These are phyloP conservation scores for Chroicocephalus ridibundus DNA, from an alignment of 2,113 vertebrate species.

Conservation along the genomic window DNA sequence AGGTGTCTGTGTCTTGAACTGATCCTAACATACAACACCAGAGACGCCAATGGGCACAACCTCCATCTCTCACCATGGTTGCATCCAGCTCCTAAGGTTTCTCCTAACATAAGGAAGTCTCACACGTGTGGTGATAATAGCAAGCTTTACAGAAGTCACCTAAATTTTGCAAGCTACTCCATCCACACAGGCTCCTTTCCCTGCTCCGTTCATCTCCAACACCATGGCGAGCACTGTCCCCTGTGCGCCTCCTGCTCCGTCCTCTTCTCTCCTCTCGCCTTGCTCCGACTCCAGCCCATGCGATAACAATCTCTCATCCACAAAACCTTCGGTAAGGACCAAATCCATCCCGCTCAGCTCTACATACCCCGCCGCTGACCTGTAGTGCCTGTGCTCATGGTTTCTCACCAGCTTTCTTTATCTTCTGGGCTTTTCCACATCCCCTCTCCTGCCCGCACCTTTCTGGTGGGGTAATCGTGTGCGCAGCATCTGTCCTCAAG, in stretches of 20 bases:
- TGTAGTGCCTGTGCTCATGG: accelerated
- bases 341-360: background rate
- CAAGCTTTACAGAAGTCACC: background rate
- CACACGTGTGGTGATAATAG: accelerated
- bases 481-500: background rate
- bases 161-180: background rate
- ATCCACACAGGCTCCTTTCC: background rate
- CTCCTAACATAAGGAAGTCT: background rate
- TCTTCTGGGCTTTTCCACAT: background rate
- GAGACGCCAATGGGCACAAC: accelerated
- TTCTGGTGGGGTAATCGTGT: background rate
- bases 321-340: background rate
- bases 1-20: background rate
- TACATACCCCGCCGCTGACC: too few species aligned
- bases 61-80: background rate
- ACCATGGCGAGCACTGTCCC: background rate
- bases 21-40: background rate
- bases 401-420: background rate
- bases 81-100: background rate
- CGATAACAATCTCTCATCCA: background rate
- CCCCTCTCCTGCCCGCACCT: background rate
- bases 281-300: background rate
- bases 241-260: background rate
- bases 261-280: background rate
- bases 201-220: background rate